phyloP scores from a whole-genome alignment of 2,113 vertebrate genomes.

The Menidia beryllina region DNA sequence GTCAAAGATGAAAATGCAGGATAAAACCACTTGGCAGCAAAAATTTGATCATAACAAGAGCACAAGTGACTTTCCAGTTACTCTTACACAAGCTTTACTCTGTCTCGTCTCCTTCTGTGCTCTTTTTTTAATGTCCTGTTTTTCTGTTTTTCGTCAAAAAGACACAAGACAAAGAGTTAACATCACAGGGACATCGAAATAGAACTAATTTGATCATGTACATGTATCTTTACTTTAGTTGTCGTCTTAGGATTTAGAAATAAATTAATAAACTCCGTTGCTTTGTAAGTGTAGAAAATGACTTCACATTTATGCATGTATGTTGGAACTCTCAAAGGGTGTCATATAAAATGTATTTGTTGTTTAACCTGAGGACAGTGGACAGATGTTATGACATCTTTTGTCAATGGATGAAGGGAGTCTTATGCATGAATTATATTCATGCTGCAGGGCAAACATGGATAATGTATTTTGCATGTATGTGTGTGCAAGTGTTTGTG shows the following conservation, averaged over 20 bases:
- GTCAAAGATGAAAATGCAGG: neutral
- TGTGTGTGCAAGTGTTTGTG: constrained; percentile 47
- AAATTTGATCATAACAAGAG: neutral
- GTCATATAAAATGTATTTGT: constrained; percentile 10
- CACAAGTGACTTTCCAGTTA: constrained; percentile 10
- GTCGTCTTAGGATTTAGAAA: constrained; percentile 5
- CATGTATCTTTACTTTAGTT: neutral
- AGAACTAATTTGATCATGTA: constrained; percentile 3
- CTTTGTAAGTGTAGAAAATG: neutral
- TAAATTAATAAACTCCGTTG: neutral
- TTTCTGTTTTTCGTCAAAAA: constrained; percentile 30
- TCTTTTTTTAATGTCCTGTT: neutral
- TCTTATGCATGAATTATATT: constrained; percentile 56
- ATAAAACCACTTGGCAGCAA: neutral
- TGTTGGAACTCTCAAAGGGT: neutral
- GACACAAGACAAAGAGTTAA: constrained; percentile 23
- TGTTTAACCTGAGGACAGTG: constrained; percentile 12
- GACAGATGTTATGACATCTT: constrained; percentile 40
- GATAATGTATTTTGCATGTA: constrained; percentile 67
- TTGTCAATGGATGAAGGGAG: constrained; percentile 34
- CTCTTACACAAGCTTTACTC: constrained; percentile 39
- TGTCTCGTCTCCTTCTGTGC: neutral
- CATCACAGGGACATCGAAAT: neutral
- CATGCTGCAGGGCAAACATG: constrained; percentile 67
- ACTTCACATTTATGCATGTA: neutral